Conservation (phyloP, 1,140 invertebrate genomes). For the Mycetomoellerius zeteki region DNA sequence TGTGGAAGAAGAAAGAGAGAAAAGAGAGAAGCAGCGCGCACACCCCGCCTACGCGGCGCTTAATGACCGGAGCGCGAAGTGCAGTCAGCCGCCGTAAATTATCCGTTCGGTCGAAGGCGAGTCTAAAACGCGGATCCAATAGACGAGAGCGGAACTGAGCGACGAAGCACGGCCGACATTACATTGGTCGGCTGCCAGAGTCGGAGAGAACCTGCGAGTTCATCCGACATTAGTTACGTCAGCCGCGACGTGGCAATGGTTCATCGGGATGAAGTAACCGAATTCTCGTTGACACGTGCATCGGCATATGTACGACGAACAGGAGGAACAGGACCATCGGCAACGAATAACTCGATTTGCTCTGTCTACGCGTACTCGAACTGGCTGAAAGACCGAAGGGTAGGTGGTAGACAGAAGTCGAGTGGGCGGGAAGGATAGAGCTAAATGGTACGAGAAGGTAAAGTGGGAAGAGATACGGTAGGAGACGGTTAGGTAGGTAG, state of each 20-base stretch:
- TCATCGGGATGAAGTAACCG: constrained; percentile 69
- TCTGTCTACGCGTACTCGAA: constrained; percentile 71
- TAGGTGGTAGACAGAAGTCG: constrained; percentile 32
- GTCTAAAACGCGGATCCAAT: constrained; percentile 64
- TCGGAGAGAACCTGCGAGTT: constrained; percentile 54
- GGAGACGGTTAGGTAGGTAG: constrained; percentile 1
- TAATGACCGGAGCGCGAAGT: constrained; percentile 57
- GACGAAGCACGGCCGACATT: constrained; percentile 66
- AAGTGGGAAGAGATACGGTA: background rate
- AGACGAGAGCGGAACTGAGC: constrained; percentile 47
- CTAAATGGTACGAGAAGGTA: constrained; percentile 28
- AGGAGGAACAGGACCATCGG: constrained; percentile 68
- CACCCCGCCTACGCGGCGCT: constrained; percentile 37
- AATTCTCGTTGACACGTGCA: constrained; percentile 77
- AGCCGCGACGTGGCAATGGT: constrained; percentile 62
- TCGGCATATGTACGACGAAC: constrained; percentile 61
- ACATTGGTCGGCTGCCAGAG: constrained; percentile 71
- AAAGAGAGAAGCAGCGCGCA: background rate
- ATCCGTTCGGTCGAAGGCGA: constrained; percentile 59
- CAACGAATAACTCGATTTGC: constrained; percentile 77
- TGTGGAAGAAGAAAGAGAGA: background rate
- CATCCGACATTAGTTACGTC: constrained; percentile 74
- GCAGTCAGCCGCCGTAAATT: constrained; percentile 61
- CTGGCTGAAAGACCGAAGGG: constrained; percentile 54
- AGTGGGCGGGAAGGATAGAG: constrained; percentile 22